These are phyloP conservation scores for Plecotus auritus DNA, from an alignment of 2,113 vertebrate genomes.

Conservation along the genomic window DNA sequence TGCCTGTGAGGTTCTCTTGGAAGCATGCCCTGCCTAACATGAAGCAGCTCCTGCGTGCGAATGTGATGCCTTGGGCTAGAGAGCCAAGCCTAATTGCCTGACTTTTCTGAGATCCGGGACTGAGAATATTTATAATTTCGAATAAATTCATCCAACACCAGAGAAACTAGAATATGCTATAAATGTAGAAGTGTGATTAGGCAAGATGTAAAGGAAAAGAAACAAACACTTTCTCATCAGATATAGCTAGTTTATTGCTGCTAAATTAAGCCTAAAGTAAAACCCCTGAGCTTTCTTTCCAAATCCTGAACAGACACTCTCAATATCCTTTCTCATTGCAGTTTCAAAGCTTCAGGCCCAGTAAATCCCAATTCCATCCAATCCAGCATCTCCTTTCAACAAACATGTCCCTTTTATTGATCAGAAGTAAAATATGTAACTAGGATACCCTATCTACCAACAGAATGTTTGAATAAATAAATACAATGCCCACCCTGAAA, in stretches of 20 bases:
- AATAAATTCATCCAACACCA: background rate
- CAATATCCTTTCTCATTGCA: background rate
- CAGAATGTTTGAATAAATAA: background rate
- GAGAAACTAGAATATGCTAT: background rate
- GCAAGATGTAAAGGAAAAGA: conserved; percentile 14
- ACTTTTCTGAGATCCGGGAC: background rate
- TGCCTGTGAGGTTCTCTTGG: background rate
- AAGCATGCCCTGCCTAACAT: background rate
- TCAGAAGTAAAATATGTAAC: background rate
- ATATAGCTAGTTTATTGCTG: conserved; percentile 25
- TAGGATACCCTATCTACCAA: background rate
- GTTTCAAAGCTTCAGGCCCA: background rate
- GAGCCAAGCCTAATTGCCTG: background rate
- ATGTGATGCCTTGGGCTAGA: background rate
- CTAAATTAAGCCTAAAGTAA: conserved; percentile 31
- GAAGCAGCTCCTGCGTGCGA: background rate
- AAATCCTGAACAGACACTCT: background rate
- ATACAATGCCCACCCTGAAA: background rate
- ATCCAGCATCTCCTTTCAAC: background rate
- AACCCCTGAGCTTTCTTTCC: background rate
- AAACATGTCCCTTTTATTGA: background rate
- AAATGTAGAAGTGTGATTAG: background rate
- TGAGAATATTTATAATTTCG: background rate
- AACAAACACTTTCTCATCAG: background rate
- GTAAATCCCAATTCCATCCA: too few relatives aligned